Conservation (phyloP, 2,888 invertebrate species). For the Drosophila melanocephala region DNA sequence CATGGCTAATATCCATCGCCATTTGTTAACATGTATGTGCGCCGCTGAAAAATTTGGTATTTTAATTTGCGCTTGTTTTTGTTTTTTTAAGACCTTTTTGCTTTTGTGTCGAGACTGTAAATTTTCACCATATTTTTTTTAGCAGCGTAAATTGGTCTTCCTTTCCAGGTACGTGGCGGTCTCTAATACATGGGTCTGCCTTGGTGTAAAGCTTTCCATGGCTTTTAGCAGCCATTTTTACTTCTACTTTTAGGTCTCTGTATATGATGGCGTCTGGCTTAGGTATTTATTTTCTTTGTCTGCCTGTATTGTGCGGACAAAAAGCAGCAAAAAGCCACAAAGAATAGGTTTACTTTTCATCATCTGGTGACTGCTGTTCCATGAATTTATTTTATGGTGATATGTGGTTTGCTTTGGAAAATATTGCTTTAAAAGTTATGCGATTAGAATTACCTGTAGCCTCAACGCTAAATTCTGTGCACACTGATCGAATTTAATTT, state of each 20-base stretch:
- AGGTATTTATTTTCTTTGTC: slow-evolving; percentile 47
- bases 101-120: slow-evolving; percentile 31
- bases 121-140: slow-evolving; percentile 27
- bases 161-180: slow-evolving; percentile 31
- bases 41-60: slow-evolving; percentile 38
- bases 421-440: slow-evolving; percentile 16
- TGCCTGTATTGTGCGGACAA: slow-evolving; percentile 37
- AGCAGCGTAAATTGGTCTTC: slow-evolving; percentile 51
- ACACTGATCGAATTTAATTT: slow-evolving; percentile 35
- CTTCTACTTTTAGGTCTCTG: background rate
- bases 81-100: slow-evolving; percentile 21
- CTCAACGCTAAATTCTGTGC: background rate
- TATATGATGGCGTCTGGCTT: slow-evolving; percentile 25
- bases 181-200: background rate
- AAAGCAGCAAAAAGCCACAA: slow-evolving; percentile 1
- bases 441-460: slow-evolving; percentile 17
- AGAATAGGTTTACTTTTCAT: slow-evolving; percentile 39
- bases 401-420: slow-evolving; percentile 32
- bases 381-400: slow-evolving; percentile 34
- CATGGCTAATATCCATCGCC: slow-evolving; percentile 31
- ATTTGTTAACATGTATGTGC: slow-evolving; percentile 41
- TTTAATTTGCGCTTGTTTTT: slow-evolving; percentile 58
- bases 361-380: slow-evolving; percentile 30
- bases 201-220: slow-evolving; percentile 16
- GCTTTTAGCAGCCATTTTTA: slow-evolving; percentile 41